These are phyloP conservation scores for human (Homo sapiens) DNA, from an alignment of 2,113 vertebrate genomes.

Conservation along the genomic window DNA sequence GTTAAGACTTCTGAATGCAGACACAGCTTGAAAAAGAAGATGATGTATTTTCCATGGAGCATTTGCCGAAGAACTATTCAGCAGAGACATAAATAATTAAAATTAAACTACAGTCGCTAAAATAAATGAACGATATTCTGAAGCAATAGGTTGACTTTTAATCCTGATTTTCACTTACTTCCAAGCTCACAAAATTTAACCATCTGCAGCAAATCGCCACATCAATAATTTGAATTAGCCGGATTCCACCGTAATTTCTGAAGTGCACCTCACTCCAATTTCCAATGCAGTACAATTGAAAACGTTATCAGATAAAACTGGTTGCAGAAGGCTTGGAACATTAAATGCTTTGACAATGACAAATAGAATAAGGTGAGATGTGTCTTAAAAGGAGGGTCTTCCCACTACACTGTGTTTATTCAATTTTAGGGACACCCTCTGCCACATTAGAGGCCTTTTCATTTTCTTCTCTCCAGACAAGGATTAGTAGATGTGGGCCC, in stretches of 20 bases:
- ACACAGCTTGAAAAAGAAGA: conserved; percentile 3
- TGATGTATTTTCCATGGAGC: background rate
- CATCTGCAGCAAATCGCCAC: background rate
- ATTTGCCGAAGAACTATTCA: conserved; percentile 29
- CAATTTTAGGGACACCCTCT: background rate
- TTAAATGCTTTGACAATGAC: background rate
- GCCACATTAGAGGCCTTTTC: background rate
- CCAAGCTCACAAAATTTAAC: background rate
- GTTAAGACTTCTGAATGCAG: conserved; percentile 39
- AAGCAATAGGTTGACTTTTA: conserved; percentile 3
- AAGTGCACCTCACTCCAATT: background rate
- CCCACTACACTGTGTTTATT: background rate
- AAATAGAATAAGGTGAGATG: background rate
- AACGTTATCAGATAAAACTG: background rate
- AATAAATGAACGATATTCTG: conserved; percentile 30
- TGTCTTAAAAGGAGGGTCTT: background rate
- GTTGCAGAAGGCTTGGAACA: background rate
- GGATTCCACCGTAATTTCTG: background rate
- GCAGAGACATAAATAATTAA: conserved; percentile 56
- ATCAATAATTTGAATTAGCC: background rate
- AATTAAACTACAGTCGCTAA: conserved; percentile 18
- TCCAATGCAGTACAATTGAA: background rate
- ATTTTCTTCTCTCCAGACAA: background rate
- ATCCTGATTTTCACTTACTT: conserved; percentile 13
- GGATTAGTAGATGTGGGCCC: background rate